phyloP scores from a whole-genome alignment of 1,140 invertebrate species.

The Oryctes rhinoceros region DNA sequence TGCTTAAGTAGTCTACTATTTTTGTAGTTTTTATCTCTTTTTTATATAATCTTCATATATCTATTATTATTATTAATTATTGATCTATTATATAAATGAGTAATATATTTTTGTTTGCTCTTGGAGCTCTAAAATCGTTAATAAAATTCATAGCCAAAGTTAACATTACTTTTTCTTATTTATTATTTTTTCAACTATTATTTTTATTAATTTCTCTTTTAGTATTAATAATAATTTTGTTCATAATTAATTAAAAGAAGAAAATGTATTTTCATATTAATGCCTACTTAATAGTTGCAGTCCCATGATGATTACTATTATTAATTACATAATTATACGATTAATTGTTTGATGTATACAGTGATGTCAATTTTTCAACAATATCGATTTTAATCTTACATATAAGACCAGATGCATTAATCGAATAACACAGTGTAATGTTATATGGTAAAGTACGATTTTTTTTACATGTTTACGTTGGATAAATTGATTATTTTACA shows the following conservation, averaged over 20 bases:
- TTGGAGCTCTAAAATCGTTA: conserved; percentile 48
- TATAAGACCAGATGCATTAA: conserved; percentile 37
- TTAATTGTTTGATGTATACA: conserved; percentile 18
- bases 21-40: conserved; percentile 33
- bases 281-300: background rate
- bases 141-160: conserved; percentile 53
- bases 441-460: conserved; percentile 17
- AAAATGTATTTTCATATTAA: conserved; percentile 29
- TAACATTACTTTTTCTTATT: conserved; percentile 51
- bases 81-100: conserved; percentile 50
- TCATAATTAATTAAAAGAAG: conserved; percentile 30
- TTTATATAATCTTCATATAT: conserved; percentile 43
- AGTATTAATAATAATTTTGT: conserved; percentile 41
- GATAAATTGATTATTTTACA: conserved; percentile 1
- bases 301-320: conserved; percentile 14
- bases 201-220: conserved; percentile 43
- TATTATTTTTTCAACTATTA: conserved; percentile 45
- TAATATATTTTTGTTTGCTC: conserved; percentile 52
- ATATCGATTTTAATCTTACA: conserved; percentile 28
- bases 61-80: conserved; percentile 46
- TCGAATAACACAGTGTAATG: conserved; percentile 12
- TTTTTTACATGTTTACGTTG: background rate
- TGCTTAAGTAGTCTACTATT: conserved; percentile 25
- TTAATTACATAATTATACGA: conserved; percentile 25
- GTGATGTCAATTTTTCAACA: conserved; percentile 19